phyloP scores from a whole-genome alignment of 2,888 invertebrate species.

The Drosophila robusta region DNA sequence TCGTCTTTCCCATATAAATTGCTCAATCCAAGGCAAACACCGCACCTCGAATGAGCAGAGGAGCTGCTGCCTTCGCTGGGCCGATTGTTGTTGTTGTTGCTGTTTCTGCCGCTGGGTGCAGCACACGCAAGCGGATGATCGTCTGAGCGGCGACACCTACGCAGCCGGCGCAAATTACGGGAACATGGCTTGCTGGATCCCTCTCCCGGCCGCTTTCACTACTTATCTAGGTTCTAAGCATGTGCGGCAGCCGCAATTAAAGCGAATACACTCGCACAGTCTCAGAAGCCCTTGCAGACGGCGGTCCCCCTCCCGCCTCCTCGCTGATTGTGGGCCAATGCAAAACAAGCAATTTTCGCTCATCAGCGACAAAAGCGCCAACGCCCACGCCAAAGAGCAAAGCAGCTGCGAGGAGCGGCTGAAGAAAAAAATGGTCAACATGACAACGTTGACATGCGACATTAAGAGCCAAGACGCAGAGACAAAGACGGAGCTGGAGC shows the following conservation, averaged over 20 bases:
- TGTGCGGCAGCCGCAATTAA: constrained; percentile 65
- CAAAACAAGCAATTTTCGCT: constrained; percentile 67
- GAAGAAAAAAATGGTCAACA: constrained; percentile 65
- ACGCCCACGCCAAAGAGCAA: constrained; percentile 49
- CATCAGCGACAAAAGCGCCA: constrained; percentile 54
- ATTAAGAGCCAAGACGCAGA: constrained; percentile 62
- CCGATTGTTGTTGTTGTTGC: constrained; percentile 13
- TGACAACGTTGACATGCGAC: constrained; percentile 79
- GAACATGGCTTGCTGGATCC: neutral
- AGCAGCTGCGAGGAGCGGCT: constrained; percentile 21
- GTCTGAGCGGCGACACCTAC: constrained; percentile 62
- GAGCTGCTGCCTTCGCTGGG: constrained; percentile 21
- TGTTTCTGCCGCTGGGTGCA: constrained; percentile 52
- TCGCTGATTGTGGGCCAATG: constrained; percentile 5
- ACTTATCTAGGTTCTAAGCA: constrained; percentile 24
- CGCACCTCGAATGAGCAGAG: constrained; percentile 64
- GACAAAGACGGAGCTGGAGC: constrained; percentile 9
- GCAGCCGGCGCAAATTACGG: constrained; percentile 59
- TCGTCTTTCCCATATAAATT: constrained; percentile 57
- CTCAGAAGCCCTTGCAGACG: neutral
- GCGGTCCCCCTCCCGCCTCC: neutral
- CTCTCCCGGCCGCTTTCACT: constrained; percentile 12
- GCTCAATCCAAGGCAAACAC: constrained; percentile 69
- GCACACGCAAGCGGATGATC: constrained; percentile 60
- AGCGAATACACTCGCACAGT: constrained; percentile 54